Conservation (phyloP, 1,140 invertebrate species). For the Meloidogyne exigua region DNA sequence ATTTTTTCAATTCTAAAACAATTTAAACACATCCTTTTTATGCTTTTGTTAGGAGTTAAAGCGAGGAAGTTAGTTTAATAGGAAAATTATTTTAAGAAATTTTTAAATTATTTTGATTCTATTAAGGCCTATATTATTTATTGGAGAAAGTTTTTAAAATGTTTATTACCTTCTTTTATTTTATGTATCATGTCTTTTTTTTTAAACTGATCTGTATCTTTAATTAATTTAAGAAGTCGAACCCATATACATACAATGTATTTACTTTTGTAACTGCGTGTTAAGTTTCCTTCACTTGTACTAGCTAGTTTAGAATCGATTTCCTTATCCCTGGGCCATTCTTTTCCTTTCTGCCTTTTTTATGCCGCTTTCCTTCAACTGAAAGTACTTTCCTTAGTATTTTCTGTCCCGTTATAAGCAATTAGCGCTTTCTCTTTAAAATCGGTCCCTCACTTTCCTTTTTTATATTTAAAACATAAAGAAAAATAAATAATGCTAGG, state of each 20-base stretch:
- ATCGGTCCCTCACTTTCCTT: background rate
- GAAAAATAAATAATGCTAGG: background rate
- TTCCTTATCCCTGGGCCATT: background rate
- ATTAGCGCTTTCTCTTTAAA: conserved; percentile 2
- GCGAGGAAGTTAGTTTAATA: no score
- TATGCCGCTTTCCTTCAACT: background rate
- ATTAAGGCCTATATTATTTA: no score
- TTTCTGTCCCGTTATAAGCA: background rate
- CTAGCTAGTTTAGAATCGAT: background rate
- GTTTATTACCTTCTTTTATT: no score
- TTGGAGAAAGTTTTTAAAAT: no score
- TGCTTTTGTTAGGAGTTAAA: no score
- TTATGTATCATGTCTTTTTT: background rate
- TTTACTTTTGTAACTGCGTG: background rate
- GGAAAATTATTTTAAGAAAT: no score
- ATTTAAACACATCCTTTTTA: no score
- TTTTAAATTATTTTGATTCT: no score
- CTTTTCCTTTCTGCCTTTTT: background rate
- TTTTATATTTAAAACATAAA: background rate
- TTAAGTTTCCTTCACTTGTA: background rate
- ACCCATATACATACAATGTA: background rate
- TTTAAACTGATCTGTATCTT: background rate
- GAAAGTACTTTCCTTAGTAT: background rate
- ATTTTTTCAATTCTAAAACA: no score
- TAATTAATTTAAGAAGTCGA: background rate